phyloP scores from a whole-genome alignment of 1,140 invertebrate species.

The Pogonus chalceus region DNA sequence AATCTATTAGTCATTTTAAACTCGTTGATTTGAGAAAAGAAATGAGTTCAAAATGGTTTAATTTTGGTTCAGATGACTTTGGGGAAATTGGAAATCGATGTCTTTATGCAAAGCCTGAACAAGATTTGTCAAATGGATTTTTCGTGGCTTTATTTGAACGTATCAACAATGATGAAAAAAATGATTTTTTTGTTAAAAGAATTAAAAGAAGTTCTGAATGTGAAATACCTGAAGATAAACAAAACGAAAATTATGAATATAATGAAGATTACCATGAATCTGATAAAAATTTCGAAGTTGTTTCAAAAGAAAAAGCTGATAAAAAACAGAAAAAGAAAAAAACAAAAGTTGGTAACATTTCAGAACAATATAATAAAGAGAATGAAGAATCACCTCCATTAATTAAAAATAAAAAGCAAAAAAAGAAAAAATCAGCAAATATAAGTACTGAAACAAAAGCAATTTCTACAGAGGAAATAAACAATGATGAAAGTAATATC shows the following conservation, averaged over 20 bases:
- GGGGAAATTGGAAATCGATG: conserved; percentile 56
- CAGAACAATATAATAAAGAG: no score
- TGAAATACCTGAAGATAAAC: not conserved
- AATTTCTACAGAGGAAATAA: no score
- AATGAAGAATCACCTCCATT: no score
- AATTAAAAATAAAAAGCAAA: no score
- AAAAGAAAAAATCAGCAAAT: no score
- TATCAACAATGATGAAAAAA: conserved; percentile 26
- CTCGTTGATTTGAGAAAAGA: conserved; percentile 48
- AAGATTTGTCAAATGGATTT: conserved; percentile 83
- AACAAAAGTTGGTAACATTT: no score
- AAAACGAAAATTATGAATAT: conserved; percentile 16
- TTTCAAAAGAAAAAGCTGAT: conserved; percentile 16
- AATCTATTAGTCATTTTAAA: conserved; percentile 47
- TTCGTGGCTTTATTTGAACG: conserved; percentile 84
- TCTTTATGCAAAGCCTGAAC: conserved; percentile 61
- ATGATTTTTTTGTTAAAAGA: conserved; percentile 10
- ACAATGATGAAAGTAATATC: no score
- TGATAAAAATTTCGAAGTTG: conserved; percentile 17
- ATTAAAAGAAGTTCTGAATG: not conserved
- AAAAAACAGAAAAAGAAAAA: conserved; percentile 8
- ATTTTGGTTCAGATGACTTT: conserved; percentile 53
- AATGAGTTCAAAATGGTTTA: conserved; percentile 53
- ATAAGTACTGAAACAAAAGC: no score
- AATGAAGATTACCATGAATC: conserved; percentile 22